Conservation (phyloP, 2,113 vertebrate genomes). For the Stercorarius parasiticus region DNA sequence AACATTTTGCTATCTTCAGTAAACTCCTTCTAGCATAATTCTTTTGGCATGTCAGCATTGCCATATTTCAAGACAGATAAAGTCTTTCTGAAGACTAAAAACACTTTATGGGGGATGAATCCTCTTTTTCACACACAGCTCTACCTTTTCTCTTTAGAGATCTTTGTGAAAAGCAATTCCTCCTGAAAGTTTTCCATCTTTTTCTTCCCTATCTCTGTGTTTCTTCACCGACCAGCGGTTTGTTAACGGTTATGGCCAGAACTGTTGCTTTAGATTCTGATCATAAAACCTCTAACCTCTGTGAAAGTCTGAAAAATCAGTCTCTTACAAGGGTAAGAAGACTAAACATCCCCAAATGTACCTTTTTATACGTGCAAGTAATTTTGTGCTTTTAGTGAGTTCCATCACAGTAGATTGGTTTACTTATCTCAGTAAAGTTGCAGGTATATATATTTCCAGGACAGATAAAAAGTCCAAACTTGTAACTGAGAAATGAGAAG, state of each 20-base stretch:
- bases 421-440: neutral
- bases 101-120: neutral
- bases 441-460: neutral
- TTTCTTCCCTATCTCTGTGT: neutral
- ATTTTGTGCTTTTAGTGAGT: neutral
- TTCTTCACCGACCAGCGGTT: neutral
- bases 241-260: neutral
- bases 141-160: neutral
- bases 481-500: neutral
- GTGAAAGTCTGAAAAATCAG: neutral
- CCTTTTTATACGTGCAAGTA: neutral
- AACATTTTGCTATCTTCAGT: neutral
- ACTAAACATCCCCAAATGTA: neutral
- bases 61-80: neutral
- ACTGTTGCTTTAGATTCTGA: neutral
- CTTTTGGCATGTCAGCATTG: neutral
- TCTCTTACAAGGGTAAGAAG: neutral
- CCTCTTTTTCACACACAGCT: neutral
- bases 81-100: neutral
- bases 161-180: neutral
- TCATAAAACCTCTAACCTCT: neutral
- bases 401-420: neutral
- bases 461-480: neutral
- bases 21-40: neutral
- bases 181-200: neutral